phyloP scores from a whole-genome alignment of 2,113 vertebrate genomes.

The Butorides virescens region DNA sequence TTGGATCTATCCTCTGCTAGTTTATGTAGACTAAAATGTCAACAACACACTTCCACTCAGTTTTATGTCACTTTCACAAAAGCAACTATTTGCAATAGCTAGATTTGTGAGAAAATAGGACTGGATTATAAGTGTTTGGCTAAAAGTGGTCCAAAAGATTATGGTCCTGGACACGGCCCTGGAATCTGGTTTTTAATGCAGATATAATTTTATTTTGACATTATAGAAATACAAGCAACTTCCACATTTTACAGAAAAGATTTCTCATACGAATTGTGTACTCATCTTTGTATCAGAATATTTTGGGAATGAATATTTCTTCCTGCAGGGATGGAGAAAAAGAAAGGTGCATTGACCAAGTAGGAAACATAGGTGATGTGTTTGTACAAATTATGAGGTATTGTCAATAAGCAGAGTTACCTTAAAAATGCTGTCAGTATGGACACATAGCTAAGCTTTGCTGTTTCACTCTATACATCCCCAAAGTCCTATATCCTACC shows the following conservation, averaged over 20 bases:
- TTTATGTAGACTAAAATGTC: slow-evolving; percentile 58
- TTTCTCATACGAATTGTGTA: neutral
- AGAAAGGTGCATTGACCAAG: neutral
- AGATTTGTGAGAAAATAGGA: neutral
- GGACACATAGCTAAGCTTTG: neutral
- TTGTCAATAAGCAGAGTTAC: neutral
- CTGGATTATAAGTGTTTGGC: neutral
- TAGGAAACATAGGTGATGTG: neutral
- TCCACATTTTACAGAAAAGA: neutral
- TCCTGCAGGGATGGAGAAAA: neutral
- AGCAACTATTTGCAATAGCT: neutral
- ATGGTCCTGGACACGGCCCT: neutral
- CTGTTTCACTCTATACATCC: neutral
- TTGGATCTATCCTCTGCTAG: slow-evolving; percentile 6
- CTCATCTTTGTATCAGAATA: neutral
- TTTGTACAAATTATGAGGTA: neutral
- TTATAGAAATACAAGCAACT: neutral
- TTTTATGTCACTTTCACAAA: slow-evolving; percentile 24
- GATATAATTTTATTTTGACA: neutral
- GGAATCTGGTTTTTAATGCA: neutral
- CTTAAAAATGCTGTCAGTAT: neutral
- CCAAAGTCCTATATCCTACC: neutral
- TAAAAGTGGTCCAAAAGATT: neutral
- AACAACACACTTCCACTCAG: slow-evolving; percentile 16
- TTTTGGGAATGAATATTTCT: neutral